A percentile compares a stretch with the other conserved stretches of the same genome.
phyloP scores from a whole-genome alignment of 2,113 vertebrate genomes.

The Equus quagga region DNA sequence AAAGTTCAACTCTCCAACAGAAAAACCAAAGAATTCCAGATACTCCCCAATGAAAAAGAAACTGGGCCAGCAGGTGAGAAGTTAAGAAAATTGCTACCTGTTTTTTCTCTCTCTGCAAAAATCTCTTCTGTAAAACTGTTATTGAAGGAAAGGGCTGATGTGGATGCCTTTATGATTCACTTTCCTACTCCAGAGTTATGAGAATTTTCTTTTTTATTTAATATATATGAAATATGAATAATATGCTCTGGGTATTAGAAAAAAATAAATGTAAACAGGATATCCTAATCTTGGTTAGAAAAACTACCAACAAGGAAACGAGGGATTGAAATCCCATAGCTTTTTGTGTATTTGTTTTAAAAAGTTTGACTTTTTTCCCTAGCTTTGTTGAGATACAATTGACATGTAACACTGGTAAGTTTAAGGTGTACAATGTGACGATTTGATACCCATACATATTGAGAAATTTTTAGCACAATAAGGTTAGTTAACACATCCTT shows the following conservation, averaged over 20 bases:
- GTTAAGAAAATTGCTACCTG: conserved; percentile 15
- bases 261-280: background rate
- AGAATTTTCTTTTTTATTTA: conserved; percentile 23
- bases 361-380: background rate
- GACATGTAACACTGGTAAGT: background rate
- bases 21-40: conserved; percentile 44
- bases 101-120: background rate
- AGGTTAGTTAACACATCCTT: background rate
- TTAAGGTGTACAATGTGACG: background rate
- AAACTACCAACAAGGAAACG: background rate
- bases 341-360: background rate
- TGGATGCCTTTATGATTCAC: background rate
- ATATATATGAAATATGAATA: conserved; percentile 20
- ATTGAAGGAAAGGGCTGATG: background rate
- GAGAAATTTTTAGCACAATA: background rate
- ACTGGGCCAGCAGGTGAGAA: background rate
- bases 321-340: background rate
- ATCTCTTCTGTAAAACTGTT: background rate
- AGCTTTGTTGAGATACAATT: background rate
- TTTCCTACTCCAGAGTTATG: background rate
- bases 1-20: conserved; percentile 28
- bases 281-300: background rate
- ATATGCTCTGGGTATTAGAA: background rate
- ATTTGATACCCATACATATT: background rate
- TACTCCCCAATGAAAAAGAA: conserved; percentile 31